Percentiles rank a stretch among this genome's conserved stretches.
phyloP scores from a whole-genome alignment of 2,797 vertebrate species.

The Sphaeramia orbicularis region DNA sequence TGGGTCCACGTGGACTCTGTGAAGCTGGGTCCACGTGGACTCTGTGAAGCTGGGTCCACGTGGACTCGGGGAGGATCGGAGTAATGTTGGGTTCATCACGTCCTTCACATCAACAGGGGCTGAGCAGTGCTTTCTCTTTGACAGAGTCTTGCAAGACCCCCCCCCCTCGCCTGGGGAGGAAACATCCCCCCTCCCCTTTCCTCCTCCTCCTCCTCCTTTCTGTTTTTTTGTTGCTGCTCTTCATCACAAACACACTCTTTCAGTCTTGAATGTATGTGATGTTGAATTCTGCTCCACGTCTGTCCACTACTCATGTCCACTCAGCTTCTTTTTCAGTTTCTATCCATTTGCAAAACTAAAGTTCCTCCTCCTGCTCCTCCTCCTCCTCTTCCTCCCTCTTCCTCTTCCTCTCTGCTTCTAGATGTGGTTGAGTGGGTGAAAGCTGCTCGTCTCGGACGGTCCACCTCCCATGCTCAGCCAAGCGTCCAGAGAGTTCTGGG shows the following conservation, averaged over 20 bases:
- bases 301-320: constrained; percentile 53
- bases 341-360: constrained; percentile 55
- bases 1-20: too few species aligned
- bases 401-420: constrained; percentile 70
- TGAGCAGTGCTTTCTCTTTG: constrained; percentile 79
- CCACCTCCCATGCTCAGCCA: constrained; percentile 97
- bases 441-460: constrained; percentile 92
- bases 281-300: constrained; percentile 65
- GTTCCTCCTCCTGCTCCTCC: too few species aligned
- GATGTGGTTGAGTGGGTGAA: constrained; percentile 98
- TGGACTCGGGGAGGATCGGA: constrained; percentile 70
- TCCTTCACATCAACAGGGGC: constrained; percentile 84
- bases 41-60: constrained; percentile 61
- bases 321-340: constrained; percentile 38
- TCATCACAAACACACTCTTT: constrained; percentile 20
- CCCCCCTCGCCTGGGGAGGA: too few species aligned
- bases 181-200: too few species aligned
- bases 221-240: too few species aligned
- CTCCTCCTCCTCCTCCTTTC: background rate
- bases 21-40: too few species aligned
- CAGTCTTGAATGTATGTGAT: constrained; percentile 66
- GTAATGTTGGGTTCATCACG: constrained; percentile 71
- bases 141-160: constrained; percentile 68
- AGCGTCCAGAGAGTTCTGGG: constrained; percentile 97
- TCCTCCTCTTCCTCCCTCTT: constrained; percentile 25